A percentile compares a stretch with the other conserved stretches of the same genome.
Evolutionary conservation across 1,140 invertebrate genomes (phyloP).

Genomic region (Archegozetes longisetosus): DNA sequence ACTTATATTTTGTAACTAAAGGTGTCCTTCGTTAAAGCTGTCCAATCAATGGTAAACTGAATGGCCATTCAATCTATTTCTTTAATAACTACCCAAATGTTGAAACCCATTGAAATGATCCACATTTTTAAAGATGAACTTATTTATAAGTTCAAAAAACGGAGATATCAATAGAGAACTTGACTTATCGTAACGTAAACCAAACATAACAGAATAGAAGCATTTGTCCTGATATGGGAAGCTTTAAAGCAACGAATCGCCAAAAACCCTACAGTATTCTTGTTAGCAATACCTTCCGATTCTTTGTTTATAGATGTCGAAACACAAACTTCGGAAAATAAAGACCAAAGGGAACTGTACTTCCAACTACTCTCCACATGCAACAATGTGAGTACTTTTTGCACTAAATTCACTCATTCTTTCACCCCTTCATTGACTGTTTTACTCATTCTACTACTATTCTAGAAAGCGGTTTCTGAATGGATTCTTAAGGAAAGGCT

Average conservation of each 20-base stretch:
- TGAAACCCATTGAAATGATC: no score
- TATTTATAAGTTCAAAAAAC: no score
- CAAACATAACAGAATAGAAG: no score
- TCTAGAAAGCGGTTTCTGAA: constrained; percentile 57
- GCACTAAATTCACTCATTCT: neutral
- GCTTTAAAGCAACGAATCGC: neutral
- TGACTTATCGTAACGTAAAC: no score
- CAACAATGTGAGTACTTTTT: constrained; percentile 38
- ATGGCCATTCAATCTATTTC: no score
- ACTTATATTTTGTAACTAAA: no score
- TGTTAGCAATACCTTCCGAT: neutral
- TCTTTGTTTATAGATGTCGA: constrained; percentile 43
- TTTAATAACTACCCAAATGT: no score
- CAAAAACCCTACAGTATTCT: neutral
- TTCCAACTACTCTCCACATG: constrained; percentile 55
- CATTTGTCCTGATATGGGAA: neutral
- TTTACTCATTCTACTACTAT: constrained; percentile 26
- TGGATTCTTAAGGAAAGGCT: constrained; percentile 74
- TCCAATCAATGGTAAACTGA: no score
- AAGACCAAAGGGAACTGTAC: constrained; percentile 45
- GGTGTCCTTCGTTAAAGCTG: no score
- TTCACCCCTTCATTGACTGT: neutral
- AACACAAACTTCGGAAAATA: constrained; percentile 37
- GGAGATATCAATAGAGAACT: no score
- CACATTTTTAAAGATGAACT: no score